Base-by-base conservation (phyloP, 2,113 vertebrate species). In the Lutjanus erythropterus region DNA sequence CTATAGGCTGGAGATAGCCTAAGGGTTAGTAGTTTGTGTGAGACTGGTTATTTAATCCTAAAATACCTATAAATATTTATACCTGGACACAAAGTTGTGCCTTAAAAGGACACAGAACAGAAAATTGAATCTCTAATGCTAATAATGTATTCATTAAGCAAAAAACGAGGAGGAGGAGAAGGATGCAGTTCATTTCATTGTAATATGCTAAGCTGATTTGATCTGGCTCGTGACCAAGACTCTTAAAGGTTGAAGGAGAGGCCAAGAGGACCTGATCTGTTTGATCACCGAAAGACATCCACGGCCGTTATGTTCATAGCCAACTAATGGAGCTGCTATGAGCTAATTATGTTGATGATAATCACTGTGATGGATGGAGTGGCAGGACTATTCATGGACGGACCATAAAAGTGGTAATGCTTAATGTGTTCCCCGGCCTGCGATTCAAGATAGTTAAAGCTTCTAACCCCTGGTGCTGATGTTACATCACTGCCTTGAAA, bases 291-390 rank as follows among this genome's bases (percentile, higher is more conserved):
- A 60, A 56, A 42, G 23, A 81, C 44, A 37, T 31, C 58, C 71
- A 58, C 3, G 21, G 33, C 44, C 69, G 75, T 69, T 76, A 42
- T 67, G 35, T 53, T 71, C 53, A 70, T 33, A 21, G 68, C 35
- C 72, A 25, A 44, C 58, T 84, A 67, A 81, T 69, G 74, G 73
- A 78, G 52, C 74, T 62, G 68, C 62, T 55, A 64, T 79, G 50
- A 37, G 70, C 46, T 86, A 62, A 86, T 89, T 86, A 89, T 78
- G 65, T 55, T 44, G 76, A 83, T 76, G 79, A 55, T 84, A 81
- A 85, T 86, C 69, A 84, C 21, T 6, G 47, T 52, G 73, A 86
- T 52, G 56, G 78, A 71, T 85, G 47, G 77, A 74, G 74, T 55
- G 60, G 66, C 61, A 27, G 41, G 47, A 59, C 53, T 27, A 56